phyloP scores from a whole-genome alignment of 30 jellyfish, hydroid and myxozoan species.

The Nemopilema nomurai region DNA sequence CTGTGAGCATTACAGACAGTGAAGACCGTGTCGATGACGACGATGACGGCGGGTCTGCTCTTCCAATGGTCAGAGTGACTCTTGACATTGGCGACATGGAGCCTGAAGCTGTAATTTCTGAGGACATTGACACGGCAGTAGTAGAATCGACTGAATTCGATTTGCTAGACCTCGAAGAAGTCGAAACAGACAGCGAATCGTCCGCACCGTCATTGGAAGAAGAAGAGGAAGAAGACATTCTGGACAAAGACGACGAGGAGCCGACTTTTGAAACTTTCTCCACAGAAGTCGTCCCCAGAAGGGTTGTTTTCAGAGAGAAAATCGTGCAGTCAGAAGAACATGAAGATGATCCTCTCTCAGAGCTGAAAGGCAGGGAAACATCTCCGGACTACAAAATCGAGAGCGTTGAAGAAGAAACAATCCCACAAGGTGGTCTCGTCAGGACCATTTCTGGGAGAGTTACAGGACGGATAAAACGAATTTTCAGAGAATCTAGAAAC shows the following conservation, averaged over 20 bases:
- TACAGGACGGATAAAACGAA: neutral
- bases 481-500: neutral
- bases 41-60: neutral
- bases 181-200: neutral
- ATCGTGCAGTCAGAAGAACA: neutral
- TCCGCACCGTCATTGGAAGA: neutral
- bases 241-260: neutral
- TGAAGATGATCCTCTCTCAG: neutral
- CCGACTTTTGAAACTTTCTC: neutral
- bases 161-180: neutral
- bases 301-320: slow-evolving; percentile 26
- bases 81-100: neutral
- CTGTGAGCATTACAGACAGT: neutral
- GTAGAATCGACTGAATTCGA: slow-evolving; percentile 7
- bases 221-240: neutral
- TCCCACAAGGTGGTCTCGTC: neutral
- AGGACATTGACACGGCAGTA: slow-evolving; percentile 7
- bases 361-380: slow-evolving; percentile 5
- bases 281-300: slow-evolving; percentile 12
- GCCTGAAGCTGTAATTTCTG: slow-evolving; percentile 13
- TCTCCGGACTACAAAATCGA: neutral
- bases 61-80: slow-evolving; percentile 7
- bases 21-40: neutral
- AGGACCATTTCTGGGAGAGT: neutral
- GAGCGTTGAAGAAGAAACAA: neutral